Evolutionary conservation across 1,140 invertebrate genomes (phyloP), one percentile per base, ranked within the genome.

Genomic region (Cydia fagiglandana): DNA sequence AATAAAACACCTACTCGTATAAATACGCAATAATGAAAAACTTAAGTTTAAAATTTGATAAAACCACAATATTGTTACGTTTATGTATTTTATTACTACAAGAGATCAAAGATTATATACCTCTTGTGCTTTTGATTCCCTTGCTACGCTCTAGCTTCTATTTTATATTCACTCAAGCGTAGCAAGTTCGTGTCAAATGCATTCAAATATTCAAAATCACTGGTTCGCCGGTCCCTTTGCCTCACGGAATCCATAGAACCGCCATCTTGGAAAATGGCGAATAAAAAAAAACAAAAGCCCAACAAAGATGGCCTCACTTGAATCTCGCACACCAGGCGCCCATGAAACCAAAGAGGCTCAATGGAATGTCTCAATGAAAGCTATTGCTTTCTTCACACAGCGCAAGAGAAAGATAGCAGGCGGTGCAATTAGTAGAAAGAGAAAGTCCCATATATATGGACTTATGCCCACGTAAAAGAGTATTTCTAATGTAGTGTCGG

Each of bases 231-330:
- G 34, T 0, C 6, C 45, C 45, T 47, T 47, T 15, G 45, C 13
- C 53, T 17, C 53, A 56, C 53, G n/a, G 2, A 20, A 24, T 24
- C 56, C 56, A 61, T 20, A 61, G 56, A 24, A 20, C 17, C 56
- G 20, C 64, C 50, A 68, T 68, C 28, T 56, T 76, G 17, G 30
- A 34, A 79, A 77, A 77, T 76, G 78, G 77, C 75, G 20, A 24
- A 75, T 74, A 17, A 66, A 75, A 77, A 77, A 77, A 74, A 78
- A 77, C 73, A 78, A 77, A 70, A 73, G 70, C 73, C 64, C 78
- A 78, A 83, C 81, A 84, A 90, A 90, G 86, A 91, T 91, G 90
- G 90, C 90, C 90, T 90, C 88, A 89, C 83, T 84, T 90, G 86
- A 90, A 90, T 90, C 87, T 83, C 81, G 45, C 50, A 4, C 75